A percentile compares a stretch with the other conserved stretches of the same genome.
Conservation (phyloP, 2,888 invertebrate species). For the Caenorhabditis doughertyi region DNA sequence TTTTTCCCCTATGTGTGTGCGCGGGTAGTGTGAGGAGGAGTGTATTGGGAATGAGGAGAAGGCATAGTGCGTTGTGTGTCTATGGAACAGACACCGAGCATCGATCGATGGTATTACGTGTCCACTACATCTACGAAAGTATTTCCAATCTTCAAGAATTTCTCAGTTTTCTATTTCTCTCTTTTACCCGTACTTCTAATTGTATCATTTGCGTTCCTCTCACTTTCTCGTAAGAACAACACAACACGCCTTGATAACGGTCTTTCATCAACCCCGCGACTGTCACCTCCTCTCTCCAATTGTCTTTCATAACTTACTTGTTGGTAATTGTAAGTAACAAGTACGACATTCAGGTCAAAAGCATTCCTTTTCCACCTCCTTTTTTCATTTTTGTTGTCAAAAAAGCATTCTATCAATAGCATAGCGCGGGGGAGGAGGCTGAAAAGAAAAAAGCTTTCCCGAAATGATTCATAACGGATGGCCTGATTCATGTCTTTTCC, state of each 20-base stretch:
- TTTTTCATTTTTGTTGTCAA: slow-evolving; percentile 1
- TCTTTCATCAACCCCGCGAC: slow-evolving; percentile 28
- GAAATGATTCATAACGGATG: slow-evolving; percentile 37
- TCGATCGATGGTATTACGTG: slow-evolving; percentile 61
- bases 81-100: slow-evolving; percentile 56
- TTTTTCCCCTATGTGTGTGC: slow-evolving; percentile 51
- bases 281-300: slow-evolving; percentile 43
- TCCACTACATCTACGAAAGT: slow-evolving; percentile 11
- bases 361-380: slow-evolving; percentile 6
- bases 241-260: slow-evolving; percentile 46
- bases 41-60: slow-evolving; percentile 53
- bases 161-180: neutral
- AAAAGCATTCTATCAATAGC: slow-evolving; percentile 10
- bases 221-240: slow-evolving; percentile 43
- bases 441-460: neutral
- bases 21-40: slow-evolving; percentile 54
- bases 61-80: slow-evolving; percentile 50
- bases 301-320: slow-evolving; percentile 20
- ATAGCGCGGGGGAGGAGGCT: slow-evolving; percentile 11
- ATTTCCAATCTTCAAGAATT: neutral
- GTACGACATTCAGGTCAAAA: neutral
- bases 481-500: slow-evolving; percentile 37
- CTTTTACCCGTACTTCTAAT: no score
- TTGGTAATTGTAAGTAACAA: neutral
- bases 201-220: slow-evolving; percentile 44